A percentile compares a stretch with the other conserved stretches of the same genome.
Evolutionary conservation across 2,888 invertebrate species (phyloP).

Genomic region (Nebria brevicollis): DNA sequence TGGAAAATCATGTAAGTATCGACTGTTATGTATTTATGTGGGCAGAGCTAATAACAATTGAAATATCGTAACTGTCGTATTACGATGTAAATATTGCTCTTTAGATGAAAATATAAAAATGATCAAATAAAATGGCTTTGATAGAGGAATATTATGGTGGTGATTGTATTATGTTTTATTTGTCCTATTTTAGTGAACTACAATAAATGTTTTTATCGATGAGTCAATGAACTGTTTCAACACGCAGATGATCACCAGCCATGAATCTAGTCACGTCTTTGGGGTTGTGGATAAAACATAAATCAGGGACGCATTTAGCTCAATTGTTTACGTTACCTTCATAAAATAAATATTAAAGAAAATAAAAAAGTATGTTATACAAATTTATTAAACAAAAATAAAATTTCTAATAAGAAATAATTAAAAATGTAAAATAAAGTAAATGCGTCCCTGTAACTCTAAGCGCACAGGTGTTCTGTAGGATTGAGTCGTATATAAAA

Average conservation of each 20-base stretch:
- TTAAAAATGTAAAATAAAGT: no score
- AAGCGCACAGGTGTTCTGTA: slow-evolving; percentile 36
- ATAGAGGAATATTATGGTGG: background rate
- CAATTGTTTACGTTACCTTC: background rate
- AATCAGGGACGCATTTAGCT: slow-evolving; percentile 4
- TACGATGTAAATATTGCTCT: background rate
- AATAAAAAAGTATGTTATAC: no score
- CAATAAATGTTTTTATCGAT: slow-evolving; percentile 18
- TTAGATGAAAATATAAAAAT: background rate
- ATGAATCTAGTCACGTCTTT: slow-evolving; percentile 17
- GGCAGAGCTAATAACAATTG: background rate
- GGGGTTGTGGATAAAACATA: slow-evolving; percentile 6
- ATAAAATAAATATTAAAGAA: no score
- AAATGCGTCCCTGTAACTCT: background rate
- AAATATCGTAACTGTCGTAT: background rate
- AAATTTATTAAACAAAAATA: no score
- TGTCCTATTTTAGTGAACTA: background rate
- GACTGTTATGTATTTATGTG: background rate
- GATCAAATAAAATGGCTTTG: background rate
- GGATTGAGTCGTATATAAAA: slow-evolving; percentile 37
- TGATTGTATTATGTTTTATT: background rate
- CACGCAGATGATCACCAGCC: slow-evolving; percentile 20
- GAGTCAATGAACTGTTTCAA: slow-evolving; percentile 26
- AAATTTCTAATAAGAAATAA: no score
- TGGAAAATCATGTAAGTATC: slow-evolving; percentile 24